Base-by-base conservation (phyloP, 2,797 vertebrate species). In the Lophotriccus pileatus region DNA sequence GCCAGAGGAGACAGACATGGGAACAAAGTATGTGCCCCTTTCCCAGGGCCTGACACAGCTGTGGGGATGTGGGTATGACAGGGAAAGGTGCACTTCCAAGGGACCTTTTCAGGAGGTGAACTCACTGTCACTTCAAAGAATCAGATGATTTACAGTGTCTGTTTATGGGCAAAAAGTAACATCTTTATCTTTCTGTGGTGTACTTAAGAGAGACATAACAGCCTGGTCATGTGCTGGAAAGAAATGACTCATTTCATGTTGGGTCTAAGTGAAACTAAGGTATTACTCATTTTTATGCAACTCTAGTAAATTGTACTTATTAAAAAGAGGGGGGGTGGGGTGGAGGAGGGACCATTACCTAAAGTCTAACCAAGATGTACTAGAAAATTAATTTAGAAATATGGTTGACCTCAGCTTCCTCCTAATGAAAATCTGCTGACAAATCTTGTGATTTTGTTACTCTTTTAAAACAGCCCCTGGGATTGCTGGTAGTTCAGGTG, bases 141-240 rank as follows among this genome's bases (percentile, higher is more conserved):
- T 47, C 83, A 59, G 60, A 43, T 80, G 77, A 44, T 80, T 84
- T 93, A 50, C 64, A 72, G 37, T 36, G 43, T 77, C 72, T 94
- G 91, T 88, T 92, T 91, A 68, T 88, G 63, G 73, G 76, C 59
- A 83, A 64, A 86, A 90, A 49, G 53, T 41, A 90, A 60, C 53
- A 81, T 76, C 72, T 90, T 67, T 73, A n/a, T 92, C 58, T 90
- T 94, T 88, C 58, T 92, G 59, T 87, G 88, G n/a, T 78, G 32
- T 76, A 22, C 77, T 91, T 73, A 64, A 72, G 49, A 94, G 56
- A 92, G 88, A 53, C 60, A 82, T 90, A 96, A 94, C 64, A 96
- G 70, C 83, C 70, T 60, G 70, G 91, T 96, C 95, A 94, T 96
- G 95, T 95, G 94, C 85, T 97, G 91, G 94, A 84, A 93, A 96